Percentiles rank a stretch among this genome's conserved stretches.
Conservation (phyloP, 2,113 vertebrate species). For the Colinus virginianus region DNA sequence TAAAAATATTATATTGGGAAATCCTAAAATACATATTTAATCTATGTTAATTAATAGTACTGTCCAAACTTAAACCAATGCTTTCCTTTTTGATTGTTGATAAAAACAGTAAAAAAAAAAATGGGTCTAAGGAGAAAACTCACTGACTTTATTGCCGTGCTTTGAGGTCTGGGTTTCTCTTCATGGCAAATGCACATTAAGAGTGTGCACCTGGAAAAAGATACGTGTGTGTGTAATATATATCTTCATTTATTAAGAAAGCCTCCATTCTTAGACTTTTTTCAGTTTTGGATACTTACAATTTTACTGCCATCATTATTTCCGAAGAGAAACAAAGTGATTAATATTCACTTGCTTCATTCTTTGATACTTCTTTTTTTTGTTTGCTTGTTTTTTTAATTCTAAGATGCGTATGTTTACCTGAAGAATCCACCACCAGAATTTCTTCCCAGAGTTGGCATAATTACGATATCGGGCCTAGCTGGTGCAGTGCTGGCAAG, state of each 20-base stretch:
- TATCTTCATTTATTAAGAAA: neutral
- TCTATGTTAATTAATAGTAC: neutral
- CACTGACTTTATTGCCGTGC: neutral
- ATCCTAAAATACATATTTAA: neutral
- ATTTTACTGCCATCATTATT: neutral
- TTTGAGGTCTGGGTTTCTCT: neutral
- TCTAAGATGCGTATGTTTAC: constrained; percentile 86
- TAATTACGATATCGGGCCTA: constrained; percentile 86
- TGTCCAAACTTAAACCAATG: neutral
- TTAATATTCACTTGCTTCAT: neutral
- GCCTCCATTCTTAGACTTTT: neutral
- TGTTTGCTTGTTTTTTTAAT: neutral
- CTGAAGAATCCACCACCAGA: constrained; percentile 89
- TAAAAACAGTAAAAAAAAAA: neutral
- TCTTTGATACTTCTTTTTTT: neutral
- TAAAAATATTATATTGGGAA: neutral
- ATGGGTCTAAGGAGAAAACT: neutral
- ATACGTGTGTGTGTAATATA: too few relatives aligned
- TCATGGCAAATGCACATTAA: neutral
- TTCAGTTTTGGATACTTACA: neutral
- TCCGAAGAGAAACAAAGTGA: neutral
- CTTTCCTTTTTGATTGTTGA: neutral
- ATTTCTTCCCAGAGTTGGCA: constrained; percentile 85
- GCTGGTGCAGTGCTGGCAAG: constrained; percentile 85
- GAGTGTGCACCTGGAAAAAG: neutral